Base-by-base conservation (phyloP, 2,113 vertebrate genomes). In the Morone chrysops region DNA sequence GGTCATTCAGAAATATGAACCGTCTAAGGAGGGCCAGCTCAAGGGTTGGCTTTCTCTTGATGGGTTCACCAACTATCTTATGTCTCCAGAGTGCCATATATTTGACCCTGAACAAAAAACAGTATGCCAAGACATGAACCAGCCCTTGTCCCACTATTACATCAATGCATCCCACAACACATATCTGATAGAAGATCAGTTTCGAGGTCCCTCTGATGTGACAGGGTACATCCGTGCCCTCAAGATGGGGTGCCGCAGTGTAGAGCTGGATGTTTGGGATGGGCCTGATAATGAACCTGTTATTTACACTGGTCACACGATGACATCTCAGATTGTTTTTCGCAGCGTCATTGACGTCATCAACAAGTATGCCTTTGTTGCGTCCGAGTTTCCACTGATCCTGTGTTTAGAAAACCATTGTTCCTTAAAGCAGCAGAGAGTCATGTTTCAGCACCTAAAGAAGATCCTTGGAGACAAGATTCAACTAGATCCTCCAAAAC, bases 101-200 rank as follows among this genome's bases (percentile, higher is more conserved):
- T 99, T 99, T 94, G 98, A 99, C 78, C 97, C 97, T 0, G 98
- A 99, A 77, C 98, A 99, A 75, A 99, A 99, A 94, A 96, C 95
- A 0, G 96, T 98, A 12, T 99, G 98, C 87, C 98, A 99, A 92
- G 98, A 99, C 86, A 99, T 99, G 98, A 97, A 96, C 80, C 98
- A 99, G 51, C 96, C 98, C 10, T 83, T 99, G 85, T 98, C 98
- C 84, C 98, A 99, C 94, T 99, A 99, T 92, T 99, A 97, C 92
- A 99, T 99, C 86, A 99, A 99, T 79, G 95, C 97, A 16, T 99
- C 98, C 88, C 98, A 99, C 90, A 99, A 99, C 70, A 99, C 98
- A 0, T 99, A 99, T 90, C 95, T 99, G 93, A 99, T 99, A 91
- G 98, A 99, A 87, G 98, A 99, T 90, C 98, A 99, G 89, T 99